These are phyloP conservation scores for Xylophagus ater DNA, from an alignment of 2,888 invertebrate species.

Conservation along the genomic window DNA sequence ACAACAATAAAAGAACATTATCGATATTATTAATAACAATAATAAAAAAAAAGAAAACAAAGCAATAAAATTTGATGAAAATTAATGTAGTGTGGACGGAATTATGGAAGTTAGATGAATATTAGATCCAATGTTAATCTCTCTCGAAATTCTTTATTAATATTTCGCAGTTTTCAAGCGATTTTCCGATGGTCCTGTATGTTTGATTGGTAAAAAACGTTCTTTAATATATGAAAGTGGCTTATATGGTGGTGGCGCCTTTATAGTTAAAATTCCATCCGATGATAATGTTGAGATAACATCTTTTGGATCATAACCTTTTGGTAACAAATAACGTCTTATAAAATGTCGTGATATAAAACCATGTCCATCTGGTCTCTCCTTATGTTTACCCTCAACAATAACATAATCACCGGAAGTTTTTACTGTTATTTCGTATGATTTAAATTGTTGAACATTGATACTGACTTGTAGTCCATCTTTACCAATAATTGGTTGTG, in stretches of 20 bases:
- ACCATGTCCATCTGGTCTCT: slow-evolving; percentile 59
- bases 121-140: too few species aligned
- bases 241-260: slow-evolving; percentile 52
- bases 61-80: too few species aligned
- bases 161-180: background rate
- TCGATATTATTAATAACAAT: too few species aligned
- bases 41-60: too few species aligned
- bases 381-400: slow-evolving; percentile 62
- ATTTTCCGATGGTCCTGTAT: slow-evolving; percentile 2
- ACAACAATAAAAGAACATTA: too few species aligned
- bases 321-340: slow-evolving; percentile 56
- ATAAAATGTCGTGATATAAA: slow-evolving; percentile 70
- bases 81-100: too few species aligned
- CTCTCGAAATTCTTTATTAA: slow-evolving; percentile 2
- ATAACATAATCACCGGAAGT: slow-evolving; percentile 50
- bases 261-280: slow-evolving; percentile 68
- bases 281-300: slow-evolving; percentile 67
- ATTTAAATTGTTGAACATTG: slow-evolving; percentile 59
- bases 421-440: slow-evolving; percentile 59
- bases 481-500: slow-evolving; percentile 43
- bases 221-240: too few species aligned
- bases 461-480: slow-evolving; percentile 58
- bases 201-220: background rate
- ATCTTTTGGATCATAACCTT: slow-evolving; percentile 56
- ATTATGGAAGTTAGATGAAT: too few species aligned